A percentile compares a stretch with the other conserved stretches of the same genome.
phyloP scores from a whole-genome alignment of 2,113 vertebrate genomes.

The Copsychus sechellarum region DNA sequence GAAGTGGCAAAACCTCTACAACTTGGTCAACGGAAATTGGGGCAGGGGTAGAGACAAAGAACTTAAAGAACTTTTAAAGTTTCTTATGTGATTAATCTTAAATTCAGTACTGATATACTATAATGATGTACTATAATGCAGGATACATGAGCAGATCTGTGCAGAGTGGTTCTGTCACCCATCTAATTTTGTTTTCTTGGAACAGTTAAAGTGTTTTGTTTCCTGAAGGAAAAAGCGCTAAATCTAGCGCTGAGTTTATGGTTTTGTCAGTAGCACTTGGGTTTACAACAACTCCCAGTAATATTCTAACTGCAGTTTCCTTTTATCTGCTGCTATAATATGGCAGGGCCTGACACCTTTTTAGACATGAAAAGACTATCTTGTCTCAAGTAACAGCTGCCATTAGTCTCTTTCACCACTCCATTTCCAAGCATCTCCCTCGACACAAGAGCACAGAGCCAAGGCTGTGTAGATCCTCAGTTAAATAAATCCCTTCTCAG shows the following conservation, averaged over 20 bases:
- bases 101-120: background rate
- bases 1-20: background rate
- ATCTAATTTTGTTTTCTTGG: conserved; percentile 8
- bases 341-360: conserved; percentile 75
- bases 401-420: background rate
- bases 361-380: conserved; percentile 83
- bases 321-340: conserved; percentile 82
- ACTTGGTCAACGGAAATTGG: background rate
- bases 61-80: background rate
- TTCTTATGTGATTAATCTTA: background rate
- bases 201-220: conserved; percentile 51
- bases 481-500: background rate
- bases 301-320: conserved; percentile 60
- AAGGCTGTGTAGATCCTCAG: background rate
- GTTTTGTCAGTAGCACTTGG: conserved; percentile 37
- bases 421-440: background rate
- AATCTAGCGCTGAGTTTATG: conserved; percentile 5
- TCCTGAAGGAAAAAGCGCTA: conserved; percentile 51
- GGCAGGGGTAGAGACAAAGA: background rate
- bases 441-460: background rate
- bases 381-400: conserved; percentile 55
- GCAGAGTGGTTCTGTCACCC: background rate
- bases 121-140: background rate
- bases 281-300: conserved; percentile 67
- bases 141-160: background rate